Percentiles rank a stretch among this genome's conserved stretches.
Evolutionary conservation across 2,888 invertebrate genomes (phyloP).

Genomic region (Nemotelus pantherinus): DNA sequence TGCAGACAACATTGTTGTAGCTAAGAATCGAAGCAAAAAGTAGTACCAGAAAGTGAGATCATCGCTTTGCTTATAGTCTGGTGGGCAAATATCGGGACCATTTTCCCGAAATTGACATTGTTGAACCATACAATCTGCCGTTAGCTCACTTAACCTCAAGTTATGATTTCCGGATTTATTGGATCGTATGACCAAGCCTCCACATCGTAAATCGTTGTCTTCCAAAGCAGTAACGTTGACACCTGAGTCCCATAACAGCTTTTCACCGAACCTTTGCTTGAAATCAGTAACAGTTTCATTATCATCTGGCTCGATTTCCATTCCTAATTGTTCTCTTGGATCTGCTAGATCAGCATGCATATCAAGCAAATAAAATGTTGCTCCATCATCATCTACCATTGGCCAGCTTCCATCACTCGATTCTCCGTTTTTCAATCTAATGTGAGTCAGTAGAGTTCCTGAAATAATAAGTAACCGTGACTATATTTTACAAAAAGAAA

Average conservation of each 20-base stretch:
- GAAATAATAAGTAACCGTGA: no score
- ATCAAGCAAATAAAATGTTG: slow-evolving; percentile 72
- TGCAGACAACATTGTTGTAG: slow-evolving; percentile 82
- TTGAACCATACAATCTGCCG: slow-evolving; percentile 78
- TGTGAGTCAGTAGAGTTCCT: slow-evolving; percentile 29
- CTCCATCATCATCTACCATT: slow-evolving; percentile 61
- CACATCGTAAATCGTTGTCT: slow-evolving; percentile 78
- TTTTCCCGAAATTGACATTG: slow-evolving; percentile 79
- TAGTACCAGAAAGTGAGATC: slow-evolving; percentile 85
- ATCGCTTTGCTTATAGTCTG: slow-evolving; percentile 81
- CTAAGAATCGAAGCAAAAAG: slow-evolving; percentile 80
- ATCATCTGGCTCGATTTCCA: slow-evolving; percentile 77
- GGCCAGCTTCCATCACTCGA: slow-evolving; percentile 66
- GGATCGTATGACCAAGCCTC: slow-evolving; percentile 75
- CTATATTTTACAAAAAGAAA: background rate
- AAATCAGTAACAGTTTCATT: slow-evolving; percentile 80
- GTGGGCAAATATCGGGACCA: slow-evolving; percentile 81
- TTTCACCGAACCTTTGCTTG: slow-evolving; percentile 75
- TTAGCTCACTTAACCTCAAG: slow-evolving; percentile 69
- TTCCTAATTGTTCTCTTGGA: slow-evolving; percentile 79
- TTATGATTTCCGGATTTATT: slow-evolving; percentile 72
- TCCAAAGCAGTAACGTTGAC: slow-evolving; percentile 80
- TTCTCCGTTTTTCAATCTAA: slow-evolving; percentile 50
- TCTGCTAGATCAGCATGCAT: slow-evolving; percentile 81
- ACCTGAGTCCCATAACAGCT: slow-evolving; percentile 71